Percentiles rank a stretch among this genome's conserved stretches.
These are phyloP conservation scores for Cecidostiba fungosa DNA, from an alignment of 2,888 invertebrate genomes.

Conservation along the genomic window DNA sequence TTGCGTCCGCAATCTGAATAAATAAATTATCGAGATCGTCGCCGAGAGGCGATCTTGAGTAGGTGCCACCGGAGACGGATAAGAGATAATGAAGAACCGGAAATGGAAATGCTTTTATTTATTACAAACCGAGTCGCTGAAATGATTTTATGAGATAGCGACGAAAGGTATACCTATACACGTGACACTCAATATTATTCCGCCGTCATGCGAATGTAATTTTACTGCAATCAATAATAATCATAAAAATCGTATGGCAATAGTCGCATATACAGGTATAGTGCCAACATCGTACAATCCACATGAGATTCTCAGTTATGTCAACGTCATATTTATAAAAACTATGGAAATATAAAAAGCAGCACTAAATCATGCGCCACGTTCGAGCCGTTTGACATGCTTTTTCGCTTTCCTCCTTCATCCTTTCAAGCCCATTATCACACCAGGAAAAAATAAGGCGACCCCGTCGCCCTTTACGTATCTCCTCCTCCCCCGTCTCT, in stretches of 20 bases:
- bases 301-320: too few relatives aligned
- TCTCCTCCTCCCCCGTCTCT: conserved; percentile 29
- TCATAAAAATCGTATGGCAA: too few relatives aligned
- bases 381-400: conserved; percentile 69
- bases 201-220: neutral
- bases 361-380: conserved; percentile 73
- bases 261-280: too few relatives aligned
- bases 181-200: neutral
- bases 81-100: conserved; percentile 76
- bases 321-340: conserved; percentile 12
- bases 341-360: conserved; percentile 74
- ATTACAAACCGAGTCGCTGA: conserved; percentile 70
- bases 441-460: conserved; percentile 77
- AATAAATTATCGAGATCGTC: conserved; percentile 79
- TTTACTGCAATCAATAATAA: too few relatives aligned
- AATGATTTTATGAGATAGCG: neutral
- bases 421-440: conserved; percentile 76
- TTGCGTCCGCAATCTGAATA: conserved; percentile 77
- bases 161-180: neutral
- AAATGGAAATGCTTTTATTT: conserved; percentile 72
- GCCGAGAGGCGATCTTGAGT: conserved; percentile 68
- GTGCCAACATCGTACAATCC: too few relatives aligned
- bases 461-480: conserved; percentile 58
- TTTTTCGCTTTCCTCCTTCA: conserved; percentile 65
- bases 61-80: conserved; percentile 73